phyloP scores from a whole-genome alignment of 2,113 vertebrate species.

The Prietella phreatophila region DNA sequence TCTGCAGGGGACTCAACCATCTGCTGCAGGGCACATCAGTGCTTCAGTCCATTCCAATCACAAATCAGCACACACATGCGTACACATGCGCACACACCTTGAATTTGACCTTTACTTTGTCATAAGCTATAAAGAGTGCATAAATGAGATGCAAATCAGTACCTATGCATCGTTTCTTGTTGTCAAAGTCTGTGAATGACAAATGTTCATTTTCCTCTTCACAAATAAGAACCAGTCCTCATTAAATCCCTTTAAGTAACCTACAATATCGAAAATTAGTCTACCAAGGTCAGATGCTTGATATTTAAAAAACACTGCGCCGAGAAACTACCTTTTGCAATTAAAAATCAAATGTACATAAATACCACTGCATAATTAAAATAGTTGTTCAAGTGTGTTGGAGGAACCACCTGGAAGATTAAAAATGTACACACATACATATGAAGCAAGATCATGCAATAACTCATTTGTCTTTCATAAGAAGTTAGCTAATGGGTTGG shows the following conservation, averaged over 20 bases:
- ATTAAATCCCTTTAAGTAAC: slow-evolving; percentile 17
- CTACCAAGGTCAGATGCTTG: background rate
- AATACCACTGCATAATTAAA: background rate
- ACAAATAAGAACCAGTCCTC: background rate
- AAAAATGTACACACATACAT: background rate
- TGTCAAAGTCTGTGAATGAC: slow-evolving; percentile 17
- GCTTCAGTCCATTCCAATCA: slow-evolving; percentile 52
- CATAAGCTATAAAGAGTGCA: slow-evolving; percentile 30
- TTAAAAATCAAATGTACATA: background rate
- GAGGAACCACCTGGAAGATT: slow-evolving; percentile 4
- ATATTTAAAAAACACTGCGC: background rate
- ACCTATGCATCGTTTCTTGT: slow-evolving; percentile 1
- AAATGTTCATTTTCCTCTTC: slow-evolving; percentile 8
- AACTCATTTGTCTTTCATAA: slow-evolving; percentile 51
- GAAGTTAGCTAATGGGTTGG: slow-evolving; percentile 3
- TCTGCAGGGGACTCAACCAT: slow-evolving; percentile 61
- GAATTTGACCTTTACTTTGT: slow-evolving; percentile 32
- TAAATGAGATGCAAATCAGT: slow-evolving; percentile 30
- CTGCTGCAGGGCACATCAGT: slow-evolving; percentile 62
- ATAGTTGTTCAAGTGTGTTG: background rate
- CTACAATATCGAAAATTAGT: background rate
- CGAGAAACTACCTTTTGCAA: background rate
- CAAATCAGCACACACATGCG: slow-evolving; percentile 34
- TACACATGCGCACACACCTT: slow-evolving; percentile 41
- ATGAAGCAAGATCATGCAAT: slow-evolving; percentile 37